A percentile compares a stretch with the other conserved stretches of the same genome.
Conservation (phyloP, 2,888 invertebrate species). For the Agrilus mali region DNA sequence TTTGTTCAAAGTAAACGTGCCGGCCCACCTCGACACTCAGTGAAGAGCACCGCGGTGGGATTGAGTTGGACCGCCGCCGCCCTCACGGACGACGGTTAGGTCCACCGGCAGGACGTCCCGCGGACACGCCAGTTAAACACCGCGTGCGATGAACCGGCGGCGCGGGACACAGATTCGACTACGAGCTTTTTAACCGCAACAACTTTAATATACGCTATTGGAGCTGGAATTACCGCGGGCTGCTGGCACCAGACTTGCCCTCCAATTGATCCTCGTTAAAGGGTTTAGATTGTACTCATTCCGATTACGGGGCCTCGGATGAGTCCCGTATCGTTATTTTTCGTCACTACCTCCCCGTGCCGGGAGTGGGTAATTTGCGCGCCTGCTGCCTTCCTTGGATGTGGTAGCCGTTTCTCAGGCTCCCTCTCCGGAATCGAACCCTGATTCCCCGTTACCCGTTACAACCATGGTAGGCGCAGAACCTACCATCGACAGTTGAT, state of each 20-base stretch:
- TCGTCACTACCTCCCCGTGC: constrained; percentile 52
- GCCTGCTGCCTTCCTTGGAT: constrained; percentile 62
- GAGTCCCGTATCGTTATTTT: constrained; percentile 53
- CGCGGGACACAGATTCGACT: constrained; percentile 24
- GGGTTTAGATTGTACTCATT: no score
- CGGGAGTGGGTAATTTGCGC: constrained; percentile 52
- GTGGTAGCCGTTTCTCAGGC: constrained; percentile 57
- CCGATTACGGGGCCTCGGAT: no score
- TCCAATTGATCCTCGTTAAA: no score
- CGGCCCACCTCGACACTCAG: no score
- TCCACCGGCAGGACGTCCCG: no score
- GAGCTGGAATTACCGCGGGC: constrained; percentile 62
- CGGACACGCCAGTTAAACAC: constrained; percentile 31
- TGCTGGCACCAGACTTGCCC: constrained; percentile 60
- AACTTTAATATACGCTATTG: constrained; percentile 56
- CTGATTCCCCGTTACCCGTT: no score
- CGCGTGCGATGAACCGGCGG: constrained; percentile 11
- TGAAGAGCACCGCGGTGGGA: no score
- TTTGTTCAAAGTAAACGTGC: no score
- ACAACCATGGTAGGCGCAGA: no score
- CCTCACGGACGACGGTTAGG: no score
- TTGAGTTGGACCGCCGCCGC: no score
- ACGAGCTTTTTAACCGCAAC: constrained; percentile 42
- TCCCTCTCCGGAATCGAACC: constrained; percentile 62
- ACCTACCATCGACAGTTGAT: no score